Evolutionary conservation across 2,113 vertebrate species (phyloP).

Genomic region (Spermophilus dauricus): DNA sequence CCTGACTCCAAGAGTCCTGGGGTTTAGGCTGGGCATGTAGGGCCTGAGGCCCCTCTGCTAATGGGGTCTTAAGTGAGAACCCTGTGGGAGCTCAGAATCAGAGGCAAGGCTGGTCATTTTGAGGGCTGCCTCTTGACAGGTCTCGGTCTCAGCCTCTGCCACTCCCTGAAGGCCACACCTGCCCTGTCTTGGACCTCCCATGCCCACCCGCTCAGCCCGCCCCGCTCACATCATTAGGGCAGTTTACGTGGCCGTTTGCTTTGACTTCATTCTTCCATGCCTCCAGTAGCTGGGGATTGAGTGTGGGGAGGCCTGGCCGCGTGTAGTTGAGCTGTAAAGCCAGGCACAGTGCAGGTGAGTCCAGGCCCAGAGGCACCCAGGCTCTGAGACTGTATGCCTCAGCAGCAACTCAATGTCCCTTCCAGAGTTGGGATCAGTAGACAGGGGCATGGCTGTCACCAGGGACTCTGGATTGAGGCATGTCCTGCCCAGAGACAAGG

Average conservation of each 20-base stretch:
- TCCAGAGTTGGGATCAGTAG: background rate
- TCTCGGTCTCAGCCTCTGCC: background rate
- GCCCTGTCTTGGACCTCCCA: background rate
- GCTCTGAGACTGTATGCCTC: background rate
- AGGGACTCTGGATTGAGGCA: background rate
- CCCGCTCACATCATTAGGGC: constrained; percentile 94
- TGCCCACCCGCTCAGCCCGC: background rate
- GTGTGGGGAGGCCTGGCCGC: constrained; percentile 96
- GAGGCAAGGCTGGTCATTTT: background rate
- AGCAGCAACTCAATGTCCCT: background rate
- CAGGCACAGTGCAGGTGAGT: constrained; percentile 29
- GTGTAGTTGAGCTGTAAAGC: constrained; percentile 96
- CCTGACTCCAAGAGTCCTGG: background rate
- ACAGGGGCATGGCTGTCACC: background rate
- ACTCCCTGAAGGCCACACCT: background rate
- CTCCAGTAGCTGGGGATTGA: constrained; percentile 94
- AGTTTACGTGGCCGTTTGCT: constrained; percentile 97
- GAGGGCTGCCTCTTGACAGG: background rate
- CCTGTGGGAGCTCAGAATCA: background rate
- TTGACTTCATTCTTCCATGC: constrained; percentile 97
- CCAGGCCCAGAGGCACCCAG: background rate
- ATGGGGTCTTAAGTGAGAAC: background rate
- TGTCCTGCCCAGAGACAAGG: background rate
- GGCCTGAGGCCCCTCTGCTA: background rate
- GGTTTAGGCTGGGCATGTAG: background rate